A percentile compares a stretch with the other conserved stretches of the same genome.
Evolutionary conservation across 2,113 vertebrate species (phyloP).

Genomic region (Nannospalax galili): DNA sequence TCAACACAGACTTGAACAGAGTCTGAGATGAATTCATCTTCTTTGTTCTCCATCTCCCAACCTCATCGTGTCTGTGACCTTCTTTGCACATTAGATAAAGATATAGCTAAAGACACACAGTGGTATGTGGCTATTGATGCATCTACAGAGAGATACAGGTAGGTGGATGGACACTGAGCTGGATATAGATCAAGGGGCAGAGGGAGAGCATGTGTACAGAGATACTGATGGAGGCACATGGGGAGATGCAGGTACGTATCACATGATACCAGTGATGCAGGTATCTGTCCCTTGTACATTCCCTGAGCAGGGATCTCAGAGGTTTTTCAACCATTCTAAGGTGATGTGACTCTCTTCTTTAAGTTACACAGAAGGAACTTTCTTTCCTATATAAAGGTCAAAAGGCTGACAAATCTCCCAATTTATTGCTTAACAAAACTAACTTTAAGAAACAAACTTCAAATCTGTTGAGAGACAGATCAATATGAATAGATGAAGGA

Average conservation of each 20-base stretch:
- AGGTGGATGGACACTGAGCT: neutral
- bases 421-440: neutral
- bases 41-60: no score
- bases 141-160: neutral
- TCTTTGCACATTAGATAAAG: neutral
- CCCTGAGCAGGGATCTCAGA: neutral
- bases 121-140: neutral
- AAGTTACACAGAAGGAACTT: neutral
- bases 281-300: neutral
- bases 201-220: neutral
- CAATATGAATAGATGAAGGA: neutral
- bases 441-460: neutral
- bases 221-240: neutral
- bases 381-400: neutral
- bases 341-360: neutral
- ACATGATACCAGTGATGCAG: neutral
- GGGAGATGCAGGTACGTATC: neutral
- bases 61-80: neutral
- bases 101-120: neutral
- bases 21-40: fast-evolving
- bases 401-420: neutral
- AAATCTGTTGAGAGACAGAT: neutral
- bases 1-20: fast-evolving
- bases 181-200: neutral
- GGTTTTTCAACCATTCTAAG: neutral